Evolutionary conservation across 2,113 vertebrate genomes (phyloP).

Genomic region (Clarias gariepinus): DNA sequence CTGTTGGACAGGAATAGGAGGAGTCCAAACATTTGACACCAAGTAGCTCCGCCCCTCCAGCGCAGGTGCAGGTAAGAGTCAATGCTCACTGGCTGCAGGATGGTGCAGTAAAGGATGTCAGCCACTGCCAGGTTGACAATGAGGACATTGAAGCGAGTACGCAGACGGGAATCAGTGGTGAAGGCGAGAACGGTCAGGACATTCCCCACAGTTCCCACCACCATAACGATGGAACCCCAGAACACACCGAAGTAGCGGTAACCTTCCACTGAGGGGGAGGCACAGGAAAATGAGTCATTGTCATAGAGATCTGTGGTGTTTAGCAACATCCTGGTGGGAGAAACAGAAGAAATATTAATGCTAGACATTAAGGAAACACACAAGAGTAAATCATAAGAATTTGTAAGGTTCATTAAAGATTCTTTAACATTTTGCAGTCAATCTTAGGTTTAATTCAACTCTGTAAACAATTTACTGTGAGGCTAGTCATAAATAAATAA

Average conservation of each 20-base stretch:
- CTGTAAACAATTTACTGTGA: neutral
- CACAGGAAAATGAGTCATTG: constrained; percentile 76
- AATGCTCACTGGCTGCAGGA: constrained; percentile 82
- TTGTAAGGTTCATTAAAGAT: neutral
- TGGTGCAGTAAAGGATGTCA: constrained; percentile 82
- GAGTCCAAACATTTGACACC: constrained; percentile 80
- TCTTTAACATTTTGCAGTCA: neutral
- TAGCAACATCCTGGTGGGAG: constrained; percentile 58
- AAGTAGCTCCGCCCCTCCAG: constrained; percentile 76
- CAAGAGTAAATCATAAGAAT: neutral
- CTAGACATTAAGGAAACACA: neutral
- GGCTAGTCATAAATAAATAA: neutral
- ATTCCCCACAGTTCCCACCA: constrained; percentile 80
- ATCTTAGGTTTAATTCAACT: neutral
- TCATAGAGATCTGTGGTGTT: constrained; percentile 61
- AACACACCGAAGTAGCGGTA: constrained; percentile 81
- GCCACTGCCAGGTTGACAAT: constrained; percentile 83
- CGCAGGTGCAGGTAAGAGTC: constrained; percentile 83
- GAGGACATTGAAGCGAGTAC: constrained; percentile 84
- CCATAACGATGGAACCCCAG: constrained; percentile 77
- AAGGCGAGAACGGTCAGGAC: constrained; percentile 82
- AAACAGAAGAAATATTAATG: constrained; percentile 20
- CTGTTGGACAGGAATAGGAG: constrained; percentile 84
- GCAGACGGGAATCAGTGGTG: constrained; percentile 69
- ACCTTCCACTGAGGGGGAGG: constrained; percentile 72